Base-by-base conservation (phyloP, 2,113 vertebrate species). In the Chunga burmeisteri region DNA sequence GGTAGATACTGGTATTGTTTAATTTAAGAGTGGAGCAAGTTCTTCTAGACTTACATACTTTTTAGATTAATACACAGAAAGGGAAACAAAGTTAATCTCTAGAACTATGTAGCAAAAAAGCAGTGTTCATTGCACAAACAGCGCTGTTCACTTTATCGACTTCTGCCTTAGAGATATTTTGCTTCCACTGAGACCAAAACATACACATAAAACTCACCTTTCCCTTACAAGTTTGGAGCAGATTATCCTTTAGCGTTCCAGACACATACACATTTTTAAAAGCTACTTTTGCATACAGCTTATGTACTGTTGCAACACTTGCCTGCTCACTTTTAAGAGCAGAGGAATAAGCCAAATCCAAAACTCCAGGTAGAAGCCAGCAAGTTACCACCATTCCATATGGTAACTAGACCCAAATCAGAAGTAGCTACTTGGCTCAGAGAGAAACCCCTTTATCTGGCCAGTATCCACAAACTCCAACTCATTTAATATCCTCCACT, bases 371-470 rank as follows among this genome's bases (percentile, higher is more conserved):
- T 27, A 88, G 68, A 92, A 94, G 67, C 49, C 93, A 92, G 36
- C 3, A 5, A 32, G 50, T 56, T 91, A 90, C 70, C 66, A 63
- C 77, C 80, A 75, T 66, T 91, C 62, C 58, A 17, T 72, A 85
- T 53, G 74, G 53, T 80, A 96, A 80, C 73, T 85, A 72, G 13
- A 95, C 44, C 26, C 49, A 95, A 96, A 95, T 85, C 84, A 95
- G 70, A 95, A 94, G 66, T 62, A 96, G 47, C 46, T 91, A 84
- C 65, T 87, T 94, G 93, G 84, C 87, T 82, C 34, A 79, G 44
- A 38, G 29, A 72, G 63, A 94, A 93, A 87, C 65, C 30, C 42
- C 82, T 95, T 94, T 65, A 81, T 56, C 88, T 94, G 81, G 87
- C 79, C 71, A 81, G 36, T 50, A 93, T 93, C 81, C 86, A 94